Base-by-base conservation (phyloP, 2,888 invertebrate genomes). In the Caenorhabditis sp. region DNA sequence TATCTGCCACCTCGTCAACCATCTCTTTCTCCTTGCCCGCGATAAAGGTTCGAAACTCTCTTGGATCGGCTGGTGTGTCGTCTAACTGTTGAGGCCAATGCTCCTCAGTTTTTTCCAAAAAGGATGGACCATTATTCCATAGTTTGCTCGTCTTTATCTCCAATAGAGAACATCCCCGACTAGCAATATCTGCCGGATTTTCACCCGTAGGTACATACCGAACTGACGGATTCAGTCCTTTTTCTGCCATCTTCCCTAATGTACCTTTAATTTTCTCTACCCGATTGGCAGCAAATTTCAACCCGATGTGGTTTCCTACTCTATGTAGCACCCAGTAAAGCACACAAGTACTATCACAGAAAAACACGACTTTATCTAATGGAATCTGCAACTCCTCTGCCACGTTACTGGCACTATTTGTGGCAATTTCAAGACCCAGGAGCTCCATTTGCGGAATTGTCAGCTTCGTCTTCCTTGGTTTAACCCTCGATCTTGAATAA, bases 171-270 rank as follows among this genome's bases (percentile, higher is more conserved):
- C 79, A 26, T 28, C 90, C 90, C 35, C 87, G 41, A 0, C 91
- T 88, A 0, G 89, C 88, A 41, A 88, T 77, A 54, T 92, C 91
- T 4, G 92, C 92, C 0, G 92, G 91, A 77, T 92, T 92, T 10
- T 84, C 64, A 3, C 80, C 58, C 0, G 89, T 85, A 0, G 75
- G 77, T 2, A 91, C 86, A 73, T 92, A 88, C 0, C 80, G 72
- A 14, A 82, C 58, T 0, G 12, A 5, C 31, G 64, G 58, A 7
- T 49, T 31, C 2, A 68, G 10, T 12, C 38, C 19, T 4, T 41
- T 19, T 12, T 59, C 26, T 0, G 14, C 10, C 10, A 77, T 26
- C 6, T 22, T 24, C 0, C 2, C 7, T 14, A n/a, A 16, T 16
- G 41, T 66, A 1, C 22, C 12, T 16, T 38, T 8, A 5, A 75